Evolutionary conservation across 2,113 vertebrate species (phyloP).

Genomic region (Dipodomys ordii): DNA sequence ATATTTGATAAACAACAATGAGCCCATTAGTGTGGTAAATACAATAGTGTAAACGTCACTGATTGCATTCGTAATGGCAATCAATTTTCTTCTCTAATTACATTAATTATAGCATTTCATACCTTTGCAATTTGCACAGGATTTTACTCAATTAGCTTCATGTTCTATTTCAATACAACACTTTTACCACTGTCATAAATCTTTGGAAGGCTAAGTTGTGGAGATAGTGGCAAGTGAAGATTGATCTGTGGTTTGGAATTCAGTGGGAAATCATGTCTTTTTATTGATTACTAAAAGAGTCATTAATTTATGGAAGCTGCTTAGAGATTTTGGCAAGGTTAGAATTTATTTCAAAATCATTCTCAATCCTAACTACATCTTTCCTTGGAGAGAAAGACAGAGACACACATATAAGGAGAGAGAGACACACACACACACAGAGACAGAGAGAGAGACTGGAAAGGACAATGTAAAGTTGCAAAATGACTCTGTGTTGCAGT

Average conservation of each 20-base stretch:
- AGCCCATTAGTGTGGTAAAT: slow-evolving; percentile 57
- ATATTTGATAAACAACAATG: slow-evolving; percentile 65
- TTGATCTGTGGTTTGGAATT: slow-evolving; percentile 61
- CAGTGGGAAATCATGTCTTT: slow-evolving; percentile 46
- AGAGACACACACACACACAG: too few species aligned
- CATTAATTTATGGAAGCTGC: slow-evolving; percentile 63
- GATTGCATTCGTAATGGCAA: slow-evolving; percentile 57
- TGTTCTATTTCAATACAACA: slow-evolving; percentile 71
- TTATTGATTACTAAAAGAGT: slow-evolving; percentile 59
- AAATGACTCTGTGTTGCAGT: slow-evolving; percentile 17
- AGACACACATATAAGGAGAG: background rate
- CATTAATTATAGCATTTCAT: slow-evolving; percentile 70
- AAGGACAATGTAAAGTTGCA: background rate
- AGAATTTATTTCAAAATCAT: slow-evolving; percentile 42
- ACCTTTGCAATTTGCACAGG: slow-evolving; percentile 65
- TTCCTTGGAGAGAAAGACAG: background rate
- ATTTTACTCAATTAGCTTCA: slow-evolving; percentile 71
- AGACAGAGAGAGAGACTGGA: too few species aligned
- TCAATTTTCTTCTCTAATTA: slow-evolving; percentile 74
- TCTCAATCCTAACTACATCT: slow-evolving; percentile 14
- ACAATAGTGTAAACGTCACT: slow-evolving; percentile 58
- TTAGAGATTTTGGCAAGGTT: slow-evolving; percentile 66
- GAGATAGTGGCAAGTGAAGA: slow-evolving; percentile 24
- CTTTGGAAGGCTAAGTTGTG: slow-evolving; percentile 42
- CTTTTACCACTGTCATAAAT: slow-evolving; percentile 65